Base-by-base conservation (phyloP, 2,888 invertebrate genomes). In the Heliconius hortense region DNA sequence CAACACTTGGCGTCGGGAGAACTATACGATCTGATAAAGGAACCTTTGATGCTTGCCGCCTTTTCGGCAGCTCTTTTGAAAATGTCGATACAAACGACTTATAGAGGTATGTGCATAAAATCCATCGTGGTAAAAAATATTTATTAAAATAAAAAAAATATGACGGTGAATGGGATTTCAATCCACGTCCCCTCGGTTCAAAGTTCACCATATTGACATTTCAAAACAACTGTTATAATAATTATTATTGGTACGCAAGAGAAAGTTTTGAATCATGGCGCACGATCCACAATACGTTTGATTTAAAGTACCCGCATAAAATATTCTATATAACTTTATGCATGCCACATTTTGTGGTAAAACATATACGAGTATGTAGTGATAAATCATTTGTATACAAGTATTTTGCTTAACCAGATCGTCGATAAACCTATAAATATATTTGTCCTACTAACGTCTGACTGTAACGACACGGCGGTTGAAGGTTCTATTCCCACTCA, bases 21-120 rank as follows among this genome's bases (percentile, higher is more conserved):
- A 71, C 71, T 60, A 60, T 56, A 69, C 69, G 15, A 69, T 69
- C 53, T 56, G 69, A 69, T 69, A 56, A 31, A 56, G 15, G 56
- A 21, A 5, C 18, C 69, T 53, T 24, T 69, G n/a, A 69, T 21
- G 31, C 13, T 3, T 13, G 69, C 53, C 69, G 69, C 53, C 53
- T 53, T 69, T 69, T 69, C 56, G 69, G 69, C 56, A 31, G 7
- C n/a, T 56, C 69, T 53, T 69, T 69, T 21, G 21, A 31, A 13
- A 69, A 15, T 66, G 66, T 39, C 39, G 66, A 39, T 66, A 66
- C 66, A 39, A 24, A 66, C 39, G 24, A 39, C 18, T 24, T 39
- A 39, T 48, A 48, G 48, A 18, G 18, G 48, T 18, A 7, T 48
- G 2, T 18, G 18, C 48, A 39, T 48, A 18, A 48, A 18, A 48